These are phyloP conservation scores for Tinea trinotella DNA, from an alignment of 2,888 invertebrate genomes.

Conservation along the genomic window DNA sequence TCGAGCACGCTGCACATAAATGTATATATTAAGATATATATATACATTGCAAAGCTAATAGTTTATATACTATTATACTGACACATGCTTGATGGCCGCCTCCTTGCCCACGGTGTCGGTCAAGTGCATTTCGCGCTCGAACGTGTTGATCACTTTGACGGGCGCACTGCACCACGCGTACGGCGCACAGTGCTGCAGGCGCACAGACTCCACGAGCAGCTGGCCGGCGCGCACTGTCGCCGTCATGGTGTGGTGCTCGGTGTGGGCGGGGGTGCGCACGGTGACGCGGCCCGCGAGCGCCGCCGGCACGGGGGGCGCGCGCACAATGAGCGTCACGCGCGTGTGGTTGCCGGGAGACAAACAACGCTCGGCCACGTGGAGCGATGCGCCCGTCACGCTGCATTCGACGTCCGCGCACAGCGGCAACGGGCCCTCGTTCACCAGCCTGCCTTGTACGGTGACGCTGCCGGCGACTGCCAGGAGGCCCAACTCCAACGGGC, in stretches of 20 bases:
- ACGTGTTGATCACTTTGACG: conserved; percentile 60
- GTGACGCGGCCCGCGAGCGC: not conserved
- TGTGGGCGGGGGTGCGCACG: conserved; percentile 11
- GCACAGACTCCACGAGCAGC: conserved; percentile 78
- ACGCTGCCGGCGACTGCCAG: conserved; percentile 75
- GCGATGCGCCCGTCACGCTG: conserved; percentile 70
- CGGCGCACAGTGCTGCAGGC: conserved; percentile 69
- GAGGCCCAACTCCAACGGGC: conserved; percentile 51
- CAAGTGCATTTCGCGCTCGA: conserved; percentile 50
- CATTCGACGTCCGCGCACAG: conserved; percentile 75
- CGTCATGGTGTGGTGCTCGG: conserved; percentile 21
- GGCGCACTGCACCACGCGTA: conserved; percentile 38
- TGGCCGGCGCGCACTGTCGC: not conserved
- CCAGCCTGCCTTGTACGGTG: conserved; percentile 80
- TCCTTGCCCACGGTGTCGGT: conserved; percentile 44
- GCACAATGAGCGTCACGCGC: conserved; percentile 25
- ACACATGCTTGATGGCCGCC: not conserved
- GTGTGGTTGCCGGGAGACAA: conserved; percentile 36
- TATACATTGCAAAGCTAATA: no score
- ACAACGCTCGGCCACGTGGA: conserved; percentile 68
- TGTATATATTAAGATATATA: no score
- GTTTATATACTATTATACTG: no score
- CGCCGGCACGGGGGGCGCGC: conserved; percentile 25
- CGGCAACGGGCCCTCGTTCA: conserved; percentile 83
- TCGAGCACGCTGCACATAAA: not conserved